Evolutionary conservation across 1,140 invertebrate species (phyloP), one percentile per base, ranked within the genome.

Genomic region (Homalodisca vitripennis): DNA sequence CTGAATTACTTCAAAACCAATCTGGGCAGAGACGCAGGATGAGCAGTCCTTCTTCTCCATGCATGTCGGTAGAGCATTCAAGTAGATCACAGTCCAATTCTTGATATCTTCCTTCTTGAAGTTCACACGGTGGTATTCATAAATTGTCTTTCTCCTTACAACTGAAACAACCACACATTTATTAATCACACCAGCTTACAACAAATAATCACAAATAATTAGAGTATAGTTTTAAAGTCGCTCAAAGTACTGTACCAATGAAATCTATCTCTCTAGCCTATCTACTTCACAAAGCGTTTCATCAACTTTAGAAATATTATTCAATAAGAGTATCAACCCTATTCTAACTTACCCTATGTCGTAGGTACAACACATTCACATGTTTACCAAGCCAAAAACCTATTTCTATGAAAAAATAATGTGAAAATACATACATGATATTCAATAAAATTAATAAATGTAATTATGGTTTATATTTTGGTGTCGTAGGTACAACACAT

Each of bases 91-190:
- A 1, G 95, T 95, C 78, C 88, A 87, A 77, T 92, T 95, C 20
- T 80, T 84, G 47, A 98, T 92, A 32, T 89, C 85, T 27, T 89
- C 82, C 48, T 88, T 85, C 60, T 86, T 85, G 79, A 97, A 90
- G 69, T 90, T 86, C 0, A 98, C 89, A 57, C 93, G 85, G 79
- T 99, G 95, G 76, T 99, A 99, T 80, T 98, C 96, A 82, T 97
- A 98, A 72, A 98, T 98, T 17, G 92, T 97, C 81, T 97, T 96
- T 67, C 89, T 85, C 32, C 92, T 85, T 13, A 95, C 85, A 80
- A 91, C 93, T 96, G 75, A 24, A 82, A 80, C 72, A 60, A 74
- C 71, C 66, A 41, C 14, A 69, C n/a, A 68, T 46, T 57, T 10
- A 10, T 22, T 64, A 17, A 65, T 64, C 41, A 22, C 34, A 34